Conservation (phyloP, 2,888 invertebrate species). For the Tenthredo notha region DNA sequence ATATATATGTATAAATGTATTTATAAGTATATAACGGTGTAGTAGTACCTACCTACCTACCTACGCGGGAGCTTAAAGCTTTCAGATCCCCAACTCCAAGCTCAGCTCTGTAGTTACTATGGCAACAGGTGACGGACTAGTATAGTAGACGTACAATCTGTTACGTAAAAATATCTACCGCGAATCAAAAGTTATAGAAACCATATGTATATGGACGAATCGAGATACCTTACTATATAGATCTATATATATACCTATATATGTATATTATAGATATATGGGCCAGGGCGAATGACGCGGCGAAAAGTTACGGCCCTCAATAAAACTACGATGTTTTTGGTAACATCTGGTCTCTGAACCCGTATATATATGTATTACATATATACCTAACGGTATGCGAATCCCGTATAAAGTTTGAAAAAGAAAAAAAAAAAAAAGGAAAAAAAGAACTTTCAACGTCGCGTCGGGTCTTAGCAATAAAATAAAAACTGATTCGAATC, state of each 20-base stretch:
- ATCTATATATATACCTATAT: background rate
- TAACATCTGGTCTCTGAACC: conserved; percentile 8
- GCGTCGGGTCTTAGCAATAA: background rate
- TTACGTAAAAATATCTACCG: conserved; percentile 5
- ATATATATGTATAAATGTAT: background rate
- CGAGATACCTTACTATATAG: background rate
- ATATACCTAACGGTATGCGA: background rate
- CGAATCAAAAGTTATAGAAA: conserved; percentile 34
- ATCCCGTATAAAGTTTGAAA: background rate
- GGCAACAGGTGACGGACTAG: conserved; percentile 46
- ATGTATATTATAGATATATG: background rate
- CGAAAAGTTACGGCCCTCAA: conserved; percentile 45
- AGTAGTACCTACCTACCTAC: background rate
- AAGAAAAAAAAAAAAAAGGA: background rate
- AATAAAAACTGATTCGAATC: background rate
- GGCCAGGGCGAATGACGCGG: background rate
- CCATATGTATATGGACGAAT: conserved; percentile 1
- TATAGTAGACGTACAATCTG: conserved; percentile 9
- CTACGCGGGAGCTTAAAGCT: conserved; percentile 34
- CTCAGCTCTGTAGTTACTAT: conserved; percentile 40
- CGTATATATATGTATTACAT: background rate
- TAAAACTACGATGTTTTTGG: conserved; percentile 28
- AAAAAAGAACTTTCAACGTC: background rate
- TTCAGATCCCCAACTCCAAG: conserved; percentile 6
- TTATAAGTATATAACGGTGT: background rate